Percentiles rank a stretch among this genome's conserved stretches.
These are phyloP conservation scores for Drosophila sp. DNA, from an alignment of 1,140 invertebrate genomes.

Conservation along the genomic window DNA sequence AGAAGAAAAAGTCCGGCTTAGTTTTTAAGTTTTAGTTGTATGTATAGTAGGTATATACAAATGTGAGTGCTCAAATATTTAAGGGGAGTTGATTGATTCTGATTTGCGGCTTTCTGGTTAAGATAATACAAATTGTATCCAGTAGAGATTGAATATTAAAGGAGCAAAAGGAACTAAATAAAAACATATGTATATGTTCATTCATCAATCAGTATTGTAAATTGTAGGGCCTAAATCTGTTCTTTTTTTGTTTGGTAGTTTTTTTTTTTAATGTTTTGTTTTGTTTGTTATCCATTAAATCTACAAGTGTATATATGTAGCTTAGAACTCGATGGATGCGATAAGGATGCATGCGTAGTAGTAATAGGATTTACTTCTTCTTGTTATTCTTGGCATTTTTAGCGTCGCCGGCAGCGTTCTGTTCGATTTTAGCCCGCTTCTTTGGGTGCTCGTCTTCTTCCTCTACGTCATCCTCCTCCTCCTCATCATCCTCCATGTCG, in stretches of 20 bases:
- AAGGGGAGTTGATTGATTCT: conserved; percentile 14
- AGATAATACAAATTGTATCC: conserved; percentile 46
- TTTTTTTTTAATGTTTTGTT: not conserved
- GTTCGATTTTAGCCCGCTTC: conserved; percentile 87
- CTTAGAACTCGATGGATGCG: conserved; percentile 55
- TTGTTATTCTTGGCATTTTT: conserved; percentile 84
- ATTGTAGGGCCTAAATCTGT: conserved; percentile 70
- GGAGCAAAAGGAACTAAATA: conserved; percentile 68
- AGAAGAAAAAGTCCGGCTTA: conserved; percentile 32
- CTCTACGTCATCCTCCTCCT: conserved; percentile 88
- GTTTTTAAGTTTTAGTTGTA: conserved; percentile 29
- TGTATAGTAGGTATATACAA: conserved; percentile 62
- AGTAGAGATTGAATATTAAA: conserved; percentile 44
- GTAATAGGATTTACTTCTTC: conserved; percentile 69
- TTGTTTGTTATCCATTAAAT: conserved; percentile 45
- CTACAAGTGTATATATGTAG: conserved; percentile 59
- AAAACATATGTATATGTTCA: conserved; percentile 43
- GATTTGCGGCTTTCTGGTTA: conserved; percentile 28
- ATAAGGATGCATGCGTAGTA: conserved; percentile 29
- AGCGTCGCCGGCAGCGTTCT: conserved; percentile 86
- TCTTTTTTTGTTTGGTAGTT: conserved; percentile 31
- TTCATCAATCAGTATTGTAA: conserved; percentile 32
- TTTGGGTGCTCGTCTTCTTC: conserved; percentile 87
- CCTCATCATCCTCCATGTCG: conserved; percentile 90
- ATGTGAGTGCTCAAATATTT: conserved; percentile 52